Conservation (phyloP, 2,797 vertebrate species). For the Sebastes minor region DNA sequence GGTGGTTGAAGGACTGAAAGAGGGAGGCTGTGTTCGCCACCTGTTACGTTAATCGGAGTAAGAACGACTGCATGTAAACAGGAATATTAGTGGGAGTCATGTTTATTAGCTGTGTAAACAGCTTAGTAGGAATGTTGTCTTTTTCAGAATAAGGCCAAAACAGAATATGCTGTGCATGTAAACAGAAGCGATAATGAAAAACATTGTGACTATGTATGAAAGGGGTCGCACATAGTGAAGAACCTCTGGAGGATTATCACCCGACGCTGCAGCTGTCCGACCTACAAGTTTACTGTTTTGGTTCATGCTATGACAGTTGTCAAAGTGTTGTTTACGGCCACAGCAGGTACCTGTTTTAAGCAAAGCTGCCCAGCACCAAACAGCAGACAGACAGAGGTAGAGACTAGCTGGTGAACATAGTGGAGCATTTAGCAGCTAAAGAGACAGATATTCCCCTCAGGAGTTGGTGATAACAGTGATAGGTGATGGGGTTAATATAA, state of each 20-base stretch:
- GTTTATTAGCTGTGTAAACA: no score
- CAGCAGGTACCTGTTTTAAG: background rate
- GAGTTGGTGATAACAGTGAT: background rate
- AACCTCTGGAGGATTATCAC: background rate
- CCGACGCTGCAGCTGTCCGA: background rate
- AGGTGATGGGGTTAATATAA: accelerated
- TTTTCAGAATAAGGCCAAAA: no score
- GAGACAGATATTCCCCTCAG: background rate
- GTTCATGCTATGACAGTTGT: background rate
- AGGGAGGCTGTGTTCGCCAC: no score
- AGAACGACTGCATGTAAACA: no score
- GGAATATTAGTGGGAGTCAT: no score
- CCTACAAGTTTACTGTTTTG: background rate
- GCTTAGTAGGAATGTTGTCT: no score
- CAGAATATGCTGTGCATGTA: no score
- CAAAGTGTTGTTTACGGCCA: background rate
- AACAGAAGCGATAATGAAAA: background rate
- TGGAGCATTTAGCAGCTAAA: background rate
- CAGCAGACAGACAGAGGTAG: background rate
- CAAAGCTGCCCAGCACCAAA: background rate
- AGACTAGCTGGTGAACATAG: background rate
- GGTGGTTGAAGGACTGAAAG: no score
- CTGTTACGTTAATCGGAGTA: no score
- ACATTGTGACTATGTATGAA: background rate
- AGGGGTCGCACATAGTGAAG: background rate